A percentile compares a stretch with the other conserved stretches of the same genome.
Evolutionary conservation across 2,888 invertebrate genomes (phyloP).

Genomic region (Cynaeus angustus): DNA sequence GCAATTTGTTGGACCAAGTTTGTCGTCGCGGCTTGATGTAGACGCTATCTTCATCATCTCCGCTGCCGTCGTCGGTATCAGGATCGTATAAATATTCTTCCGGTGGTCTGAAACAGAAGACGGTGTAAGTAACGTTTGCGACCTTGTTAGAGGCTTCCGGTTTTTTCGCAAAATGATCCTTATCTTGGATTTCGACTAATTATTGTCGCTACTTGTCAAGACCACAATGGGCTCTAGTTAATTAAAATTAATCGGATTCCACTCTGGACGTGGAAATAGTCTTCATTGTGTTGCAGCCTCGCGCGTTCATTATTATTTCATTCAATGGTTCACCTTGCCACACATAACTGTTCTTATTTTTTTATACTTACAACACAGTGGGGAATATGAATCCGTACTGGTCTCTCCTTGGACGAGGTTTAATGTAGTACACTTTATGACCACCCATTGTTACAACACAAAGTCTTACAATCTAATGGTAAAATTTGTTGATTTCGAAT

Average conservation of each 20-base stretch:
- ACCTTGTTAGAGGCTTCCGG: constrained; percentile 28
- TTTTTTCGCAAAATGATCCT: neutral
- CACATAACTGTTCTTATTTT: constrained; percentile 11
- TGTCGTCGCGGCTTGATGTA: constrained; percentile 85
- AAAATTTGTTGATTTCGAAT: neutral
- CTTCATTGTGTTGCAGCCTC: constrained; percentile 10
- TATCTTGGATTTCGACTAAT: neutral
- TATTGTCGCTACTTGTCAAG: constrained; percentile 12
- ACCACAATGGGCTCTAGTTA: neutral
- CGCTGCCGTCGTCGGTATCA: constrained; percentile 83
- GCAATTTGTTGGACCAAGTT: constrained; percentile 91
- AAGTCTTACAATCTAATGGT: neutral
- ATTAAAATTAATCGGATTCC: neutral
- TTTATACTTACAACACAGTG: constrained; percentile 53
- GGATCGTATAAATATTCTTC: constrained; percentile 84
- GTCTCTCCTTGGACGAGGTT: constrained; percentile 42
- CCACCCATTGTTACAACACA: neutral
- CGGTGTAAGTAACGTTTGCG: neutral
- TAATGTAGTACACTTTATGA: constrained; percentile 36
- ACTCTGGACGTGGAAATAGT: constrained; percentile 4
- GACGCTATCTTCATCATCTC: constrained; percentile 80
- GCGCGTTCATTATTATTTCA: constrained; percentile 20
- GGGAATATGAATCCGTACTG: constrained; percentile 56
- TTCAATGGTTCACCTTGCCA: constrained; percentile 33
- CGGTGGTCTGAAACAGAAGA: constrained; percentile 76